A percentile compares a stretch with the other conserved stretches of the same genome.
Conservation (phyloP, 2,113 vertebrate genomes). For the Passer montanus region DNA sequence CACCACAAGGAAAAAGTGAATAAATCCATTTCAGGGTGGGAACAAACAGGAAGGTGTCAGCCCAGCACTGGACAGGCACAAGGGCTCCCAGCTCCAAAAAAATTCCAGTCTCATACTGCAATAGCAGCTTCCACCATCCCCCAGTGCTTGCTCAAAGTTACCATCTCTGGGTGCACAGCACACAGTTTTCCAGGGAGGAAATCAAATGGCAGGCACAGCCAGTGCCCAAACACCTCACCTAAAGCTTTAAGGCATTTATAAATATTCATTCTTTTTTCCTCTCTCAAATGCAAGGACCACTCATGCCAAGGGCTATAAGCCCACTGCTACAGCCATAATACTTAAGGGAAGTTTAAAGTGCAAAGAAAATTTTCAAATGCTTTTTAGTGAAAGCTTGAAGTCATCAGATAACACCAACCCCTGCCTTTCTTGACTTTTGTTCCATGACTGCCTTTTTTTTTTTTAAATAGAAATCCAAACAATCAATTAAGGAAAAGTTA, state of each 20-base stretch:
- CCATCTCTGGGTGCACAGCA: background rate
- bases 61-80: background rate
- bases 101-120: background rate
- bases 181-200: background rate
- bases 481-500: background rate
- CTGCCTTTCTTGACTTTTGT: background rate
- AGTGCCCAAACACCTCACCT: background rate
- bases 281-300: background rate
- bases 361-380: background rate
- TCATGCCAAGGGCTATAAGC: background rate
- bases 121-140: background rate
- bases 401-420: background rate
- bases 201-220: background rate
- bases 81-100: background rate
- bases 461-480: background rate
- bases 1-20: background rate
- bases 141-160: background rate
- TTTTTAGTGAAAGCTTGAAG: background rate
- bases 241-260: conserved; percentile 27
- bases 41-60: background rate
- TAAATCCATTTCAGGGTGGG: fast-evolving
- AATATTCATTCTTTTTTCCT: background rate
- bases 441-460: background rate
- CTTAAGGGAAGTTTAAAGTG: conserved; percentile 11
- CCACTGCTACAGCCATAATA: background rate